A percentile compares a stretch with the other conserved stretches of the same genome.
Evolutionary conservation across 23 tunicate species (phyloP).

Genomic region (Oikopleura dioica): DNA sequence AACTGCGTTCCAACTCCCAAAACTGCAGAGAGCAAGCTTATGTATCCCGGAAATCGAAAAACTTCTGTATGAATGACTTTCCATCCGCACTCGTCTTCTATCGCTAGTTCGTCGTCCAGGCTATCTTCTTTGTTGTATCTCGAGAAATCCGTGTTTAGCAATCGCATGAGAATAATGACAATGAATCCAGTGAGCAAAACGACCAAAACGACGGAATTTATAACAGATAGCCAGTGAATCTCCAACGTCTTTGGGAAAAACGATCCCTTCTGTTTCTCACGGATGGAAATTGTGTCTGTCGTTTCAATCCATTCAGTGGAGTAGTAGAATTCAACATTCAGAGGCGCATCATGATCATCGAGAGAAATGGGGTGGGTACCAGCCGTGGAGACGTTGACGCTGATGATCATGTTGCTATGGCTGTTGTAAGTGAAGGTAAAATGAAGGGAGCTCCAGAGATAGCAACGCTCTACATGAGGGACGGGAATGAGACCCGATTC

Average conservation of each 20-base stretch:
- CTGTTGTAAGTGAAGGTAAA: conserved; percentile 52
- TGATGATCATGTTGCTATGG: conserved; percentile 44
- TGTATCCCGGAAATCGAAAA: conserved; percentile 47
- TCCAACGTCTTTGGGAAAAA: conserved; percentile 67
- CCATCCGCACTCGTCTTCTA: conserved; percentile 80
- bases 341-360: conserved; percentile 37
- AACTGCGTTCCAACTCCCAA: conserved; percentile 70
- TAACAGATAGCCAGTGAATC: conserved; percentile 83
- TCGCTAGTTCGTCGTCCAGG: conserved; percentile 66
- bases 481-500: conserved; percentile 52
- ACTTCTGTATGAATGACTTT: conserved; percentile 78
- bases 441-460: conserved; percentile 33
- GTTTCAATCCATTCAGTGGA: conserved; percentile 35
- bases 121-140: conserved; percentile 62
- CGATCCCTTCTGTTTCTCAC: no score
- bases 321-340: conserved; percentile 24
- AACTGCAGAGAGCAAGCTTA: conserved; percentile 42
- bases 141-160: conserved; percentile 51
- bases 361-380: conserved; percentile 27
- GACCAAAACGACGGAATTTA: conserved; percentile 62
- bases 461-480: conserved; percentile 50
- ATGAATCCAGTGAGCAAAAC: conserved; percentile 72
- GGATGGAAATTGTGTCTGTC: conserved; percentile 18
- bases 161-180: conserved; percentile 57
- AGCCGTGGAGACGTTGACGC: conserved; percentile 40